Evolutionary conservation across 2,113 vertebrate genomes (phyloP).

Genomic region (Microcebus ravelobensis): DNA sequence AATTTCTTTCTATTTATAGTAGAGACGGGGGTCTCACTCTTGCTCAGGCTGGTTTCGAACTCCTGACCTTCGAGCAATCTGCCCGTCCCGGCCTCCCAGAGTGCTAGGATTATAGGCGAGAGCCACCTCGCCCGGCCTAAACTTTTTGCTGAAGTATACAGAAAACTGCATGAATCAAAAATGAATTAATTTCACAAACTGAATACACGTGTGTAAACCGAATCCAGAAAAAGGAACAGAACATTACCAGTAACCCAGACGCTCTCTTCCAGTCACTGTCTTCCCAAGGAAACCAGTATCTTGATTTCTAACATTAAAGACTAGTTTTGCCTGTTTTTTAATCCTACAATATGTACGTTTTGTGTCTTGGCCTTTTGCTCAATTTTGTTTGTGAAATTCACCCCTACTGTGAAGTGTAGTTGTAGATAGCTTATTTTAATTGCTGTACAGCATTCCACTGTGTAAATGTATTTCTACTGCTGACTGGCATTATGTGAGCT

Average conservation of each 20-base stretch:
- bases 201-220: not conserved
- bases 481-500: not conserved
- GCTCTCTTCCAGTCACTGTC: not conserved
- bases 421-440: not conserved
- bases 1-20: too few relatives aligned
- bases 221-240: not conserved
- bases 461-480: conserved; percentile 12
- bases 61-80: too few relatives aligned
- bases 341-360: not conserved
- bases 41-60: too few relatives aligned
- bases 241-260: not conserved
- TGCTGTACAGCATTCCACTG: not conserved
- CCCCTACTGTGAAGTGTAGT: not conserved
- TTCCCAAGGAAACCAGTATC: not conserved
- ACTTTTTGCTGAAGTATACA: not conserved
- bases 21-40: too few relatives aligned
- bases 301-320: conserved; percentile 26
- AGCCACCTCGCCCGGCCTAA: not conserved
- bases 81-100: too few relatives aligned
- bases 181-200: not conserved
- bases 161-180: conserved; percentile 40
- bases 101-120: too few relatives aligned
- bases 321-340: not conserved
- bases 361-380: not conserved
- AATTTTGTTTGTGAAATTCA: conserved; percentile 14